A percentile compares a stretch with the other conserved stretches of the same genome.
These are phyloP conservation scores for Ancistrus triradiatus DNA, from an alignment of 2,113 vertebrate species.

Conservation along the genomic window DNA sequence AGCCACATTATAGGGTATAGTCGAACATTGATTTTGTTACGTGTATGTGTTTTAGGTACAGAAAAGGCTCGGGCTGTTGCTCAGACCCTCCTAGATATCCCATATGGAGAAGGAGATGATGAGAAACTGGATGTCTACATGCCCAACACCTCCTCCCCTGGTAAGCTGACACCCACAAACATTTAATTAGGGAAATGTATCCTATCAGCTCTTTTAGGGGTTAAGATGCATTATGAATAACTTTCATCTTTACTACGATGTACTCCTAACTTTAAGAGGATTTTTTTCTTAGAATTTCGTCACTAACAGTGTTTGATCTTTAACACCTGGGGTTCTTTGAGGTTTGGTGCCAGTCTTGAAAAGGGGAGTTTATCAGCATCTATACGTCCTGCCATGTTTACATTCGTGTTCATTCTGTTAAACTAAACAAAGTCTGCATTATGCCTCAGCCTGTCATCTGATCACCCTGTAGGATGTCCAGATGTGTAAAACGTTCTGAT, in stretches of 20 bases:
- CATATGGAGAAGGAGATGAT: conserved; percentile 71
- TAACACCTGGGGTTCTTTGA: no score
- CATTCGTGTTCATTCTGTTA: no score
- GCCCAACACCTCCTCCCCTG: conserved; percentile 59
- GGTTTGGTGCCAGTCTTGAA: background rate
- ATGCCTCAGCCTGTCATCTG: no score
- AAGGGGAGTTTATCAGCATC: background rate
- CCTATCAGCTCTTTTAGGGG: no score
- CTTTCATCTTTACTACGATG: no score
- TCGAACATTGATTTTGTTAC: conserved; percentile 6
- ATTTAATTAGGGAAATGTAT: background rate
- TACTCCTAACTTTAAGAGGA: no score
- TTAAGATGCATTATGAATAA: no score
- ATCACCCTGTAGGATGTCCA: no score
- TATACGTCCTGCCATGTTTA: background rate
- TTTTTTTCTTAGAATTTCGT: no score
- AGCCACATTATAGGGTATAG: no score
- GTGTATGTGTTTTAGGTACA: conserved; percentile 67
- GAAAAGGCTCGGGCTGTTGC: conserved; percentile 58
- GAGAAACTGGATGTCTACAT: conserved; percentile 87
- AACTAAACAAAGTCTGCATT: no score
- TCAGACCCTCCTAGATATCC: conserved; percentile 69
- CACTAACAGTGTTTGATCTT: no score
- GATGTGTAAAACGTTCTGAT: background rate
- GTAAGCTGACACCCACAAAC: conserved; percentile 51